Conservation (phyloP, 2,888 invertebrate species). For the Graphium colonna region DNA sequence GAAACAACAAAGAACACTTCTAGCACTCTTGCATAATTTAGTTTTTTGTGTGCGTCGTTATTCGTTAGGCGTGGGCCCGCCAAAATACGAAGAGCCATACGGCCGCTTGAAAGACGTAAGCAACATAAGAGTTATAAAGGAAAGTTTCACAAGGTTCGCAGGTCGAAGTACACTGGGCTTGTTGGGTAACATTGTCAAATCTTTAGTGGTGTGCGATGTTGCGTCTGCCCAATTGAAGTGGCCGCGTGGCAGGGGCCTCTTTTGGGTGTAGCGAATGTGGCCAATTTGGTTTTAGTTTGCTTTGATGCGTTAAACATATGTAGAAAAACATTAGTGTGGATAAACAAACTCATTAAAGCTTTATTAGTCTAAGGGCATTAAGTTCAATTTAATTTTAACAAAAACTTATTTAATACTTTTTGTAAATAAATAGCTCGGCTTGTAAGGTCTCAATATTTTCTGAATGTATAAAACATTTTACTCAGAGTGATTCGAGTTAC, state of each 20-base stretch:
- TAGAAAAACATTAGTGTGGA: no score
- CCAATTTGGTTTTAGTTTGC: background rate
- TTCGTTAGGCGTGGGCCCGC: slow-evolving; percentile 1
- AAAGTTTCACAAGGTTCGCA: slow-evolving; percentile 18
- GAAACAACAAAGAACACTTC: background rate
- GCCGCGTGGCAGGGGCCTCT: slow-evolving; percentile 34
- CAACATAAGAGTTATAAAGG: background rate
- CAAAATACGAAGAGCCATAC: slow-evolving; percentile 6
- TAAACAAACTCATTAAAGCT: no score
- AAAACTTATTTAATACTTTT: background rate
- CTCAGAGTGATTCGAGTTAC: no score
- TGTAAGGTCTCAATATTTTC: no score
- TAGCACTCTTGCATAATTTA: slow-evolving; percentile 7
- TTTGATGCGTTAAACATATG: background rate
- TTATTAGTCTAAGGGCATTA: no score
- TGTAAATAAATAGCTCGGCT: no score
- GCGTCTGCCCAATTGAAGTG: slow-evolving; percentile 29
- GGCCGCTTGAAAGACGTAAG: background rate
- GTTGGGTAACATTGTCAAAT: slow-evolving; percentile 34
- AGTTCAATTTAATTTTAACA: background rate
- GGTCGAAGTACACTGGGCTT: slow-evolving; percentile 26
- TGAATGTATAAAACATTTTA: no score
- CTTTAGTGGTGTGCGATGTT: slow-evolving; percentile 30
- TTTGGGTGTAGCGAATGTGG: slow-evolving; percentile 28
- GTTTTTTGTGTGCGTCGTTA: slow-evolving; percentile 4